Percentiles rank a stretch among this genome's conserved stretches.
phyloP scores from a whole-genome alignment of 2,888 invertebrate genomes.

The Drosophila paucipuncta region DNA sequence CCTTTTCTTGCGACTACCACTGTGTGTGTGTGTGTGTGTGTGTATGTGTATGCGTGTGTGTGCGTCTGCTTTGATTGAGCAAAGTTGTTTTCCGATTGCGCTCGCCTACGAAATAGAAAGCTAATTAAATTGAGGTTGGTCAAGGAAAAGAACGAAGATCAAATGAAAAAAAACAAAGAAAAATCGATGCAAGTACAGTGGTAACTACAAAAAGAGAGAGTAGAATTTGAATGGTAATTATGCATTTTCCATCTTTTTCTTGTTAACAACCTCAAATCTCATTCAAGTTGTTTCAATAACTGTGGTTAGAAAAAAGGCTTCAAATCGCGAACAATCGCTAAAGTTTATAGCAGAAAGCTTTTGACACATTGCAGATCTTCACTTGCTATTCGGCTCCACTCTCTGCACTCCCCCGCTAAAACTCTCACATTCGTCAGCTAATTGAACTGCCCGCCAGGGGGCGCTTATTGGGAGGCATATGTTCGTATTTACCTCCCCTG shows the following conservation, averaged over 20 bases:
- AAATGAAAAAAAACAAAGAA: not conserved
- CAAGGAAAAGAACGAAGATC: slow-evolving; percentile 36
- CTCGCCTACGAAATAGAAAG: slow-evolving; percentile 61
- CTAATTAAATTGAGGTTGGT: slow-evolving; percentile 66
- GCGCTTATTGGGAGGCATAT: slow-evolving; percentile 37
- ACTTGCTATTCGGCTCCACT: not conserved
- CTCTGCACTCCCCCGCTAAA: no score
- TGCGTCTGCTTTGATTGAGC: slow-evolving; percentile 50
- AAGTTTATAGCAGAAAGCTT: not conserved
- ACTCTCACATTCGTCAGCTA: slow-evolving; percentile 25
- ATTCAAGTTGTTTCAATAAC: not conserved
- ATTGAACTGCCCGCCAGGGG: slow-evolving; percentile 49
- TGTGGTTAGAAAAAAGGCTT: not conserved
- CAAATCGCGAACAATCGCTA: not conserved
- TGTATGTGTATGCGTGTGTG: slow-evolving; percentile 20
- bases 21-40: not conserved
- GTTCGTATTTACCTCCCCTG: slow-evolving; percentile 10
- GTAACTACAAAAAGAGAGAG: slow-evolving; percentile 3
- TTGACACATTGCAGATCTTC: slow-evolving; percentile 1
- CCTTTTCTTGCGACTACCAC: slow-evolving; percentile 21
- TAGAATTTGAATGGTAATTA: not conserved
- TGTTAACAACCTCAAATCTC: not conserved
- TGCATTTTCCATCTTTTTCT: not conserved
- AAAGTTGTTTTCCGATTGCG: slow-evolving; percentile 38
- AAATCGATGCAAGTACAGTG: not conserved